Evolutionary conservation across 2,113 vertebrate species (phyloP).

Genomic region (Clupea harengus): DNA sequence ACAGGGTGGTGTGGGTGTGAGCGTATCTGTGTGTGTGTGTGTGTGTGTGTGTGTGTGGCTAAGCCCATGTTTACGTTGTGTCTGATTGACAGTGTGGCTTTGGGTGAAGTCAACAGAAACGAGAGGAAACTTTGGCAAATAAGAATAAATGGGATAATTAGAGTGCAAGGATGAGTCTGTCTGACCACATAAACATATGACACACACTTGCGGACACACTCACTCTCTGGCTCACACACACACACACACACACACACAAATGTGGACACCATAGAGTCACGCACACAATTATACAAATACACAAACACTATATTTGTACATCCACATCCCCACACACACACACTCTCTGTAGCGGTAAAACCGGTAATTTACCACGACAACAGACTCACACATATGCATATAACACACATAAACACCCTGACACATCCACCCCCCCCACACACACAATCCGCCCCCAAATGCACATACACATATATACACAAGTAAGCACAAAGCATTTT

Average conservation of each 20-base stretch:
- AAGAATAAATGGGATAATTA: constrained; percentile 50
- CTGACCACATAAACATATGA: constrained; percentile 47
- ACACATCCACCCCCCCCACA: background rate
- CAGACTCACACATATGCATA: background rate
- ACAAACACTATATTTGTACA: background rate
- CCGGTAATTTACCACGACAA: background rate
- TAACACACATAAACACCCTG: background rate
- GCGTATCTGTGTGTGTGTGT: constrained; percentile 30
- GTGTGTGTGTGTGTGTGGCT: constrained; percentile 15
- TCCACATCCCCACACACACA: background rate
- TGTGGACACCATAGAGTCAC: background rate
- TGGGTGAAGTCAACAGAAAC: constrained; percentile 21
- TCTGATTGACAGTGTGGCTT: constrained; percentile 42
- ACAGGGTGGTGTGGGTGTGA: background rate
- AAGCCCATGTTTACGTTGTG: constrained; percentile 33
- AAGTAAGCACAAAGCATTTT: background rate
- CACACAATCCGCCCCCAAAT: background rate
- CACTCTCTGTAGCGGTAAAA: background rate
- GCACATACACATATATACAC: background rate
- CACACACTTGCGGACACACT: background rate
- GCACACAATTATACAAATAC: background rate
- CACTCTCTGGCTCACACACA: background rate
- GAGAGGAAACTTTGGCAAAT: constrained; percentile 36
- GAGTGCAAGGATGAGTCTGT: constrained; percentile 49
- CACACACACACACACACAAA: constrained; percentile 29